phyloP scores from a whole-genome alignment of 2,797 vertebrate genomes.

The Pseudotriccus pelzelni region DNA sequence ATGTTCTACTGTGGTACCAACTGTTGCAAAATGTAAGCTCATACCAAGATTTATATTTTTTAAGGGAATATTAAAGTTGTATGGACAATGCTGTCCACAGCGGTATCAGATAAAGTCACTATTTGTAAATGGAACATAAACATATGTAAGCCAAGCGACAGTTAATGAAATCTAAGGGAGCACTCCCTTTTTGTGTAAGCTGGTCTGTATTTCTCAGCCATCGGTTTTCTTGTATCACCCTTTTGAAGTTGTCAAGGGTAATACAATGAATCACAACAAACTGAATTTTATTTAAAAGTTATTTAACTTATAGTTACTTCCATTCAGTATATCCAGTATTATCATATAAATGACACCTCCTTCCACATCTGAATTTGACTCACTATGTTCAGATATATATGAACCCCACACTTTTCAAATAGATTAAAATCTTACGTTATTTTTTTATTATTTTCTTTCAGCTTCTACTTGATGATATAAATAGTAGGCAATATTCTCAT shows the following conservation, averaged over 20 bases:
- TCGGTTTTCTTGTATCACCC: neutral
- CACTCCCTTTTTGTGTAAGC: neutral
- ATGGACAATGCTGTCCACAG: neutral
- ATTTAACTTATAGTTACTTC: neutral
- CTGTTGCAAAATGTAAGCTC: neutral
- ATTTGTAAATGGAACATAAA: neutral
- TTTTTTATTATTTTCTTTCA: slow-evolving; percentile 11
- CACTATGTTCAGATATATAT: neutral
- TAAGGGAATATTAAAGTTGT: neutral
- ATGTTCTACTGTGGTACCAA: neutral
- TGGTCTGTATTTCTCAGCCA: neutral
- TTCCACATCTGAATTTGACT: neutral
- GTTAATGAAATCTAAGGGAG: neutral
- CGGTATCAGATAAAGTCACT: neutral
- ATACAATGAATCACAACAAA: neutral
- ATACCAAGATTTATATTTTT: neutral
- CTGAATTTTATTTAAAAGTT: neutral
- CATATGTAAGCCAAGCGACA: neutral
- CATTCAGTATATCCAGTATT: neutral
- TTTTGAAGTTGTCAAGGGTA: neutral
- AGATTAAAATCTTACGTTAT: neutral
- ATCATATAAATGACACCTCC: neutral
- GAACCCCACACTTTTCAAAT: neutral
- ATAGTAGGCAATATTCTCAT: neutral
- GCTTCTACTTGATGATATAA: neutral